These are phyloP conservation scores for Chloebia gouldiae DNA, from an alignment of 2,113 vertebrate species.

Conservation along the genomic window DNA sequence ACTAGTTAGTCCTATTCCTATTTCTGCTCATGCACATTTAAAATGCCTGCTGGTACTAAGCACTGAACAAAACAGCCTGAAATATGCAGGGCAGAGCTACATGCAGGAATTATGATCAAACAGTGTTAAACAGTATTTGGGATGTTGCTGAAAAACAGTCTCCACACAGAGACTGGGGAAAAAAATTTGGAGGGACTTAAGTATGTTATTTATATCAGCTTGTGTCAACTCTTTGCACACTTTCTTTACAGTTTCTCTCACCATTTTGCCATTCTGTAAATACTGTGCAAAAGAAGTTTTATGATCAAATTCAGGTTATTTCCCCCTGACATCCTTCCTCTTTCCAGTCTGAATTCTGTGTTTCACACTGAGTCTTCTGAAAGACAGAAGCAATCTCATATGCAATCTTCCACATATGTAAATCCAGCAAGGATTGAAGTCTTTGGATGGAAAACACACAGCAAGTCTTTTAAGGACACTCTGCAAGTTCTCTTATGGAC, in stretches of 20 bases:
- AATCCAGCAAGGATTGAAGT: background rate
- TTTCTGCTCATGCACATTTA: background rate
- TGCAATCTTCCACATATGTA: background rate
- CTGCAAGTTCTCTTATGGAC: background rate
- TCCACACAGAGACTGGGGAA: background rate
- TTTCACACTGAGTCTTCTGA: background rate
- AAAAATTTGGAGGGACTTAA: background rate
- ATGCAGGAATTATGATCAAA: background rate
- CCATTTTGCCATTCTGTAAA: background rate
- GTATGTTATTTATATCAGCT: background rate
- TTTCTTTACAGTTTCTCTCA: background rate
- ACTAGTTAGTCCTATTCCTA: background rate
- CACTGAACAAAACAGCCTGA: background rate
- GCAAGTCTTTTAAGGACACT: background rate
- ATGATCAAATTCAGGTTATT: conserved; percentile 3
- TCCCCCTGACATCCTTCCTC: background rate
- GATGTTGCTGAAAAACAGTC: background rate
- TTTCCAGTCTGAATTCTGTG: background rate
- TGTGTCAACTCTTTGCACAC: background rate
- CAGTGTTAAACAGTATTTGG: background rate
- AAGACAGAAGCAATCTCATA: background rate
- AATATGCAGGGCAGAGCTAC: background rate
- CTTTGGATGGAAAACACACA: background rate
- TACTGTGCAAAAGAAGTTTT: background rate
- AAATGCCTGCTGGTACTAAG: background rate